These are phyloP conservation scores for Synergus laeviventris DNA, from an alignment of 2,888 invertebrate genomes.

Conservation along the genomic window DNA sequence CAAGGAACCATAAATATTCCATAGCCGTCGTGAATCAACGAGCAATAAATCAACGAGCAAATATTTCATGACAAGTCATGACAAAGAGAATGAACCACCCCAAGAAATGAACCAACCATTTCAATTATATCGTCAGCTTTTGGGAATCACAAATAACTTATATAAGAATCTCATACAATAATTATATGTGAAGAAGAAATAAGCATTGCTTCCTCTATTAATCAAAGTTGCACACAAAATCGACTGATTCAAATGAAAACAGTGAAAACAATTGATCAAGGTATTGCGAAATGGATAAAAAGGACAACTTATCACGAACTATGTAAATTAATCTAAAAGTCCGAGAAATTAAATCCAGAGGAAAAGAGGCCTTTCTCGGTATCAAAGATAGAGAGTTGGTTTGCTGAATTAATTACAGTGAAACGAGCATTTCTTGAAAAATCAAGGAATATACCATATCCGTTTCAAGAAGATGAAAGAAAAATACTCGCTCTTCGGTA, in stretches of 20 bases:
- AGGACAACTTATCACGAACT: not conserved
- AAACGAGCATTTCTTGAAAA: constrained; percentile 18
- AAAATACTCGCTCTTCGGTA: not conserved
- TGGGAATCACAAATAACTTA: not conserved
- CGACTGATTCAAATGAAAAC: not conserved
- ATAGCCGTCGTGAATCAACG: not conserved
- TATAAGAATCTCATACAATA: not conserved
- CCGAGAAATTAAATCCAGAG: not conserved
- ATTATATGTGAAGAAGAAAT: not conserved
- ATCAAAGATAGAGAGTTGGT: constrained; percentile 14
- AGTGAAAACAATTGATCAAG: not conserved
- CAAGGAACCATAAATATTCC: constrained; percentile 9
- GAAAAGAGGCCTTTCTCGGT: constrained; percentile 3
- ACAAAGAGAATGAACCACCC: not conserved
- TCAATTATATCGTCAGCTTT: not conserved
- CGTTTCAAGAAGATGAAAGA: constrained; percentile 27
- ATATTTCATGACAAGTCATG: constrained; percentile 20
- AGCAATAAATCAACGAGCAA: constrained; percentile 28
- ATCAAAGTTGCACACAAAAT: not conserved
- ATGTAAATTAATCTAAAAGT: not conserved
- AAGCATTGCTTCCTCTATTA: not conserved
- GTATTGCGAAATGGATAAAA: not conserved
- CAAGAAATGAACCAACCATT: not conserved
- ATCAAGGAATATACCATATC: constrained; percentile 18
- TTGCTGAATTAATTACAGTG: constrained; percentile 10